These are phyloP conservation scores for Apis cerana DNA, from an alignment of 1,140 invertebrate genomes.

Conservation along the genomic window DNA sequence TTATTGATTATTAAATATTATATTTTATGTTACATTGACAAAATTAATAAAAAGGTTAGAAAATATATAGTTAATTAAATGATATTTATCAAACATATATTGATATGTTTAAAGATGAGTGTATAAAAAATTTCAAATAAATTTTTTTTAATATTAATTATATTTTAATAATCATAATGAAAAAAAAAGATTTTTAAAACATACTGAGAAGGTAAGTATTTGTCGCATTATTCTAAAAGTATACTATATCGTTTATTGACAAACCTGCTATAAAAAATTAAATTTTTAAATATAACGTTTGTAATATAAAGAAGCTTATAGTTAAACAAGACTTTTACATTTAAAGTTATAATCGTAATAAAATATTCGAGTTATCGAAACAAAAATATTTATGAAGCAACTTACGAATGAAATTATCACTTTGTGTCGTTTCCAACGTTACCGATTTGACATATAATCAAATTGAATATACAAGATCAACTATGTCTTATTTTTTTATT, in stretches of 20 bases:
- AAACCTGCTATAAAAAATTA: constrained; percentile 10
- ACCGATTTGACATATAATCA: background rate
- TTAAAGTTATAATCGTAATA: background rate
- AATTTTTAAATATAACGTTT: background rate
- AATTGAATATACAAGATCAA: no score
- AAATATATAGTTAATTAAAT: background rate
- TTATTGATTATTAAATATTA: background rate
- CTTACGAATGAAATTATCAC: background rate
- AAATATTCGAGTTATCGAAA: background rate
- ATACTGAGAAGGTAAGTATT: background rate
- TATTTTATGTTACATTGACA: no score
- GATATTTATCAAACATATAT: background rate
- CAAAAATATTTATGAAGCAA: background rate
- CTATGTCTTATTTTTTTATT: no score
- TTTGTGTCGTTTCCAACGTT: background rate
- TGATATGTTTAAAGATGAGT: background rate
- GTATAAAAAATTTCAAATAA: background rate
- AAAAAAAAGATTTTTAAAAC: background rate
- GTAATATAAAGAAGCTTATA: background rate
- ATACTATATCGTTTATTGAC: background rate
- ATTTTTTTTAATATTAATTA: background rate
- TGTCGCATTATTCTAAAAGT: constrained; percentile 9
- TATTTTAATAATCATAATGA: background rate
- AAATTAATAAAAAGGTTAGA: background rate
- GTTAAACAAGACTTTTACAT: background rate